phyloP scores from a whole-genome alignment of 2,888 invertebrate genomes.

The Diaphora mendica region DNA sequence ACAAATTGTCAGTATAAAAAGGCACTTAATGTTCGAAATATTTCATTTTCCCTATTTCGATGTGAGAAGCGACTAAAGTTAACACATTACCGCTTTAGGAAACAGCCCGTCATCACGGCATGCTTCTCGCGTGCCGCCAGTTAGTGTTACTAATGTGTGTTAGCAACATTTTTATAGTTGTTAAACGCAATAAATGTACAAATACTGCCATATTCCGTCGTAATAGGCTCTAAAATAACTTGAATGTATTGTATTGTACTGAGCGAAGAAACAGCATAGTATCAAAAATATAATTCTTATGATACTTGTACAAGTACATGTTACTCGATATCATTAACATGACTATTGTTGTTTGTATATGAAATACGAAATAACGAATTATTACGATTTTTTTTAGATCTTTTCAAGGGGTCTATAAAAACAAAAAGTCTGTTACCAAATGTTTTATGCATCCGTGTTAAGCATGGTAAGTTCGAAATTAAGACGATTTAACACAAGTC shows the following conservation, averaged over 20 bases:
- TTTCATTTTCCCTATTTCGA: conserved; percentile 50
- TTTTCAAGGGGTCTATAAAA: no score
- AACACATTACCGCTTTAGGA: conserved; percentile 46
- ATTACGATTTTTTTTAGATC: no score
- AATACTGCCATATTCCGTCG: conserved; percentile 33
- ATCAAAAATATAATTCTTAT: not conserved
- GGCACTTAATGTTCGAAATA: conserved; percentile 44
- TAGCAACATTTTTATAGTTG: conserved; percentile 76
- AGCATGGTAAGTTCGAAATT: not conserved
- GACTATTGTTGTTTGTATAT: not conserved
- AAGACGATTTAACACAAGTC: conserved; percentile 31
- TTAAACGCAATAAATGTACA: conserved; percentile 72
- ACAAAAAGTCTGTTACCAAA: no score
- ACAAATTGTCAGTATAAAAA: conserved; percentile 30
- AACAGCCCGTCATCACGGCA: conserved; percentile 62
- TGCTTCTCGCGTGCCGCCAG: conserved; percentile 72
- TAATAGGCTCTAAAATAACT: conserved; percentile 58
- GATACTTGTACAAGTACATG: not conserved
- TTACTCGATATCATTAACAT: no score
- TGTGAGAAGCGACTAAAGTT: conserved; percentile 51
- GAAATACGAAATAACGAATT: no score
- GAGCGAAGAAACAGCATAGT: conserved; percentile 38
- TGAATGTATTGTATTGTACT: conserved; percentile 60
- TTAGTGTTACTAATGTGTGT: conserved; percentile 77
- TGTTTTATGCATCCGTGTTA: no score